Evolutionary conservation across 92 coral and sea anemone genomes (phyloP), one percentile per base, ranked within the genome.

Genomic region (Zoanthus sansibaricus): DNA sequence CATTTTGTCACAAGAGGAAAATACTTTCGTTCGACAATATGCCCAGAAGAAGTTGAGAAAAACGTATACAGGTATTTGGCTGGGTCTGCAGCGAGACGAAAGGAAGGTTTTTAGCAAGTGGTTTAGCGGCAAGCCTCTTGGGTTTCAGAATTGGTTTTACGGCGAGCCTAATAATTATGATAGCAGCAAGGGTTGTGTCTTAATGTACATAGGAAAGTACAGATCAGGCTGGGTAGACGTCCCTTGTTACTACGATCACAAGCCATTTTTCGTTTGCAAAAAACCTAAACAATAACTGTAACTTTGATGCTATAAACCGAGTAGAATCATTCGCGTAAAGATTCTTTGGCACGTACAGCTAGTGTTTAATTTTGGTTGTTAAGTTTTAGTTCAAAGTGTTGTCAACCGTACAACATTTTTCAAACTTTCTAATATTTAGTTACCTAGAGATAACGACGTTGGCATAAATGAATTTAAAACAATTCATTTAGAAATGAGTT

Each of bases 71-170:
- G n/a, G 7, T 20, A 49, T 75, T 31, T 75, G 79, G 79, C 14
- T 75, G 54, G 79, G 79, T 21, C 62, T 76, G 18, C 18, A 76
- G 82, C 82, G 82, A 76, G 82, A 76, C 68, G 21, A 76, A 14
- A 12, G 20, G 10, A 6, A 48, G 52, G 13, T 14, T 64, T 76
- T 76, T 45, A 76, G 46, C 32, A 52, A 20, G 47, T 76, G 82
- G 82, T 47, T 76, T 33, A 76, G 46, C 1, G 82, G 82, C 46
- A 33, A 76, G 18, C 11, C 58, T 55, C 37, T 76, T 5, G 47
- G 66, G 56, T 76, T 51, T 42, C 44, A 9, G 12, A 15, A 55
- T 45, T 76, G 82, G 82, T 16, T 76, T 37, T 4, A 1, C 6
- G 68, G 82, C 13, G 82, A 77, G 33, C 82, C 82, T 16, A 77